Percentiles rank a stretch among this genome's conserved stretches.
phyloP scores from a whole-genome alignment of 2,113 vertebrate genomes.

The Asarcornis scutulata region DNA sequence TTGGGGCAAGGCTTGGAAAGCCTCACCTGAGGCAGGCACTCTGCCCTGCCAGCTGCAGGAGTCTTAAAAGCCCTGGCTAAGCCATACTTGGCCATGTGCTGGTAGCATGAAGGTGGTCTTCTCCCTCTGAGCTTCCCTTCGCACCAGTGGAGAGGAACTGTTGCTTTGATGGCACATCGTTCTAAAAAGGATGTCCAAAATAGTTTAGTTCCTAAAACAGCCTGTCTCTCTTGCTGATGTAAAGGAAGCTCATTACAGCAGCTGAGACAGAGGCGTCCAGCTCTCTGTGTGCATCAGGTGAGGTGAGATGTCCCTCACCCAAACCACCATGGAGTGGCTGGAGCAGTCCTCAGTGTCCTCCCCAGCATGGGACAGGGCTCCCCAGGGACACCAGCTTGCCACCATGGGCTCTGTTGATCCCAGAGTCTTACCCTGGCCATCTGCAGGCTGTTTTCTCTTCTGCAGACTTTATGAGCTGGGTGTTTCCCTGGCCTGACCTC shows the following conservation, averaged over 20 bases:
- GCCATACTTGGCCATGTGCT: background rate
- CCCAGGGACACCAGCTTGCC: background rate
- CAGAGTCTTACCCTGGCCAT: background rate
- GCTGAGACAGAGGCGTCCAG: background rate
- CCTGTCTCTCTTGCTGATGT: background rate
- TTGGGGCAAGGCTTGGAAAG: background rate
- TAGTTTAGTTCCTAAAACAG: background rate
- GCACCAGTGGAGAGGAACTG: background rate
- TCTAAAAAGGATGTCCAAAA: background rate
- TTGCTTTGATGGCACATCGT: accelerated
- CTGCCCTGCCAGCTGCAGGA: background rate
- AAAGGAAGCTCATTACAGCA: background rate
- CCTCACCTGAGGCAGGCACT: background rate
- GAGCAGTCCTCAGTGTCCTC: background rate
- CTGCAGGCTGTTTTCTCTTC: background rate
- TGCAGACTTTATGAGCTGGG: background rate
- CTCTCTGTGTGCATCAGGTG: background rate
- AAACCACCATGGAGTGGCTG: background rate
- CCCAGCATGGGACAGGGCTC: background rate
- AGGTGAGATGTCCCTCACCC: background rate
- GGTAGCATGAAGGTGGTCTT: background rate
- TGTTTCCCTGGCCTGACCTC: background rate
- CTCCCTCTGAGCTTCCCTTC: background rate
- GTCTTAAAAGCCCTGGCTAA: background rate
- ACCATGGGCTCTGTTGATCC: background rate